Evolutionary conservation across 35 echinoderm and acorn worm genomes (phyloP).

Genomic region (Patiria miniata): DNA sequence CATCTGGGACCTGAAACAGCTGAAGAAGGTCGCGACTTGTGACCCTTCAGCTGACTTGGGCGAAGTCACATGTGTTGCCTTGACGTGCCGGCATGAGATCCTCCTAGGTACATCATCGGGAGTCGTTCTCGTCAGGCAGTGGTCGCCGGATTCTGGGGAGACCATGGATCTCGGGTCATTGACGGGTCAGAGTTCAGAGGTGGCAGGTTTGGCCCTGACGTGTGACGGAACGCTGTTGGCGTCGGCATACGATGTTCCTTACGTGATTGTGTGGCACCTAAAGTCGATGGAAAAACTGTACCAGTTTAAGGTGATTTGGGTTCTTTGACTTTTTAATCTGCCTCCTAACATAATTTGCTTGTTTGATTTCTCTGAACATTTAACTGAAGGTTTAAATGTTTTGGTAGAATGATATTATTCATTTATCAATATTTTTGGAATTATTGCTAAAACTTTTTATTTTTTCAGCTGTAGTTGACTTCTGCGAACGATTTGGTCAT

Average conservation of each 20-base stretch:
- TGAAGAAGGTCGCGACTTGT: background rate
- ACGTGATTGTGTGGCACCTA: constrained; percentile 57
- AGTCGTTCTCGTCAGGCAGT: constrained; percentile 18
- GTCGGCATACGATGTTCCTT: constrained; percentile 35
- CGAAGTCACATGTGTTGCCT: constrained; percentile 8
- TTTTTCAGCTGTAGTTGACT: too few relatives aligned
- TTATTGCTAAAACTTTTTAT: too few relatives aligned
- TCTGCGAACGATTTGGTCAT: too few relatives aligned
- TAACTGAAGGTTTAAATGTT: background rate
- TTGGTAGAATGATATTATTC: background rate
- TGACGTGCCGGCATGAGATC: constrained; percentile 19
- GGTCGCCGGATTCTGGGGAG: constrained; percentile 17
- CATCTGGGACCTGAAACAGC: constrained; percentile 10
- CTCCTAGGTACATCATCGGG: constrained; percentile 37
- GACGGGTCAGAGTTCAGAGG: constrained; percentile 34
- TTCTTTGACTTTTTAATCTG: background rate
- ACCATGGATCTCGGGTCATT: constrained; percentile 24
- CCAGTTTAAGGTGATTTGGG: constrained; percentile 45
- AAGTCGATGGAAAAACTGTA: constrained; percentile 23
- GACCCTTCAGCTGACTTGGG: constrained; percentile 3
- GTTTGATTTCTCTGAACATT: background rate
- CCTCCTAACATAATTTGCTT: background rate
- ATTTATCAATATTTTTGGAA: too few relatives aligned
- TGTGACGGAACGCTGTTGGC: constrained; percentile 47
- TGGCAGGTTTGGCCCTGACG: constrained; percentile 48